Conservation (phyloP, 2,797 vertebrate genomes). For the Cottoperca gobio region DNA sequence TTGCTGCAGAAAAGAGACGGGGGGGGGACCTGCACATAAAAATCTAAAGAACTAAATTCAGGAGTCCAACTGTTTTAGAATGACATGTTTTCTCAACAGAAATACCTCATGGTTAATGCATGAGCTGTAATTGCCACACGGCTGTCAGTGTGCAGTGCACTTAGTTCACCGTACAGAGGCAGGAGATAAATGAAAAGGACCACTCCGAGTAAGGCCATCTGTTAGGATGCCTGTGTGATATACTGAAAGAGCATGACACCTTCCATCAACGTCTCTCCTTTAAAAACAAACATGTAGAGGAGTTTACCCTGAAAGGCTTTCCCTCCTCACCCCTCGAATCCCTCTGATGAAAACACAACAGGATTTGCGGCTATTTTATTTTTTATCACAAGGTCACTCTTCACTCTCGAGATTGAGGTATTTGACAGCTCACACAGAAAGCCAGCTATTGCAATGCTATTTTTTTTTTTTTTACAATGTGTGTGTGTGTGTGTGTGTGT, state of each 20-base stretch:
- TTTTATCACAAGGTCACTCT: neutral
- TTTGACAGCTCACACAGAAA: slow-evolving; percentile 22
- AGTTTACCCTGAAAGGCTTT: slow-evolving; percentile 28
- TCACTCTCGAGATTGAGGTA: slow-evolving; percentile 2
- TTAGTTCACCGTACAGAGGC: slow-evolving; percentile 36
- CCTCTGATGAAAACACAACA: slow-evolving; percentile 20
- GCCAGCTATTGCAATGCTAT: neutral
- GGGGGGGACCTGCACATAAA: neutral
- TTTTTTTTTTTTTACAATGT: too few species aligned
- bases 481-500: neutral
- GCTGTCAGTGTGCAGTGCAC: slow-evolving; percentile 49
- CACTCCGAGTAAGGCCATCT: slow-evolving; percentile 65
- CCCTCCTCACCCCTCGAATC: slow-evolving; percentile 25
- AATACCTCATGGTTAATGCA: slow-evolving; percentile 68
- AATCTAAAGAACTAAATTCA: slow-evolving; percentile 11
- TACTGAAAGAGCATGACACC: slow-evolving; percentile 45
- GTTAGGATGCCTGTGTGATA: slow-evolving; percentile 48
- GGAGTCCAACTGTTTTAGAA: slow-evolving; percentile 34
- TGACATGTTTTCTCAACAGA: slow-evolving; percentile 67
- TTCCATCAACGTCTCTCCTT: slow-evolving; percentile 37
- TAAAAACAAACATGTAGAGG: slow-evolving; percentile 23
- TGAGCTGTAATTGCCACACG: slow-evolving; percentile 61
- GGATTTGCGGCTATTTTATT: neutral
- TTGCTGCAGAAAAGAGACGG: neutral
- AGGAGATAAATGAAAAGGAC: slow-evolving; percentile 38